phyloP scores from a whole-genome alignment of 2,113 vertebrate genomes.

The Actenoides lindsayi region DNA sequence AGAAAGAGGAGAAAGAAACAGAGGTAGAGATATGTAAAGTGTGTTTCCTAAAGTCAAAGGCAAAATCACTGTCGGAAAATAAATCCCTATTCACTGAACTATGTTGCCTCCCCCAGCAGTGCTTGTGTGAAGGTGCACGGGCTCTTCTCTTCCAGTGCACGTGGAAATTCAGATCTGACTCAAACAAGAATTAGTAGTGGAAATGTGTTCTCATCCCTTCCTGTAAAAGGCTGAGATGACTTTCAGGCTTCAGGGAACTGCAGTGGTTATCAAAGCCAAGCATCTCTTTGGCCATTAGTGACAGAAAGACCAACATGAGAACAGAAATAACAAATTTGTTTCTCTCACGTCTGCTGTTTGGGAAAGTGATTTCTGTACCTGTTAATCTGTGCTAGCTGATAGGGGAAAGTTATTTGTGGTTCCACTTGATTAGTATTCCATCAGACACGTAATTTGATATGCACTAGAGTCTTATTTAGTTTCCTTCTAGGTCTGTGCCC shows the following conservation, averaged over 20 bases:
- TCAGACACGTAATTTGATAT: background rate
- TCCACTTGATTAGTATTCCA: background rate
- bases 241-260: background rate
- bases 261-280: background rate
- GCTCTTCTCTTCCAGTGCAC: background rate
- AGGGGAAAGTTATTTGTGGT: background rate
- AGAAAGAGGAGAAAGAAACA: background rate
- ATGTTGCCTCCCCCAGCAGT: fast-evolving
- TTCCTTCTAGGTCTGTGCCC: background rate
- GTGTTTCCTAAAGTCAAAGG: background rate
- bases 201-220: background rate
- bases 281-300: background rate
- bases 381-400: background rate
- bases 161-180: background rate
- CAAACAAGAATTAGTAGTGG: background rate
- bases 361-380: background rate
- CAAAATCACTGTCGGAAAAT: background rate
- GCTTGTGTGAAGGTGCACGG: background rate
- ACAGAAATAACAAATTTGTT: background rate
- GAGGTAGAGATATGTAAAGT: background rate
- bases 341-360: background rate
- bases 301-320: background rate
- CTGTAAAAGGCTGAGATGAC: background rate
- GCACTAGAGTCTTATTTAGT: background rate
- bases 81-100: background rate